Conservation (phyloP, 2,113 vertebrate genomes). For the Paratilapia polleni region DNA sequence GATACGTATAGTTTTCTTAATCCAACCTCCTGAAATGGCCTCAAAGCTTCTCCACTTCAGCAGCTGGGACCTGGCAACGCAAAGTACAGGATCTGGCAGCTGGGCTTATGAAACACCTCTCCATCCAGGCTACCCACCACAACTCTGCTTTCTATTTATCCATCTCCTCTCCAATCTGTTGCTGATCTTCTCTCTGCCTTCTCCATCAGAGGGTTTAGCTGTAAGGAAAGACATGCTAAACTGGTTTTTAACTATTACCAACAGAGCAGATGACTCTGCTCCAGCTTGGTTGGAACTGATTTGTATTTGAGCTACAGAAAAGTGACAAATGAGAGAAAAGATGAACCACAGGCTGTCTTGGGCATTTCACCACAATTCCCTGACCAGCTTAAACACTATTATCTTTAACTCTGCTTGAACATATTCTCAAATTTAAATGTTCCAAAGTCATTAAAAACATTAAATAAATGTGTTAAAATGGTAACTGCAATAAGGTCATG, state of each 20-base stretch:
- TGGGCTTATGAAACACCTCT: slow-evolving; percentile 66
- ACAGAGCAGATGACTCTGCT: neutral
- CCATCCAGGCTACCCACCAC: slow-evolving; percentile 26
- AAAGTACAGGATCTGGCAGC: slow-evolving; percentile 20
- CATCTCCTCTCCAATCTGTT: slow-evolving; percentile 12
- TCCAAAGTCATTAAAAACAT: neutral
- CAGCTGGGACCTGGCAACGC: slow-evolving; percentile 43
- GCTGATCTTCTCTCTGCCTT: slow-evolving; percentile 7
- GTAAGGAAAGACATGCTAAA: neutral
- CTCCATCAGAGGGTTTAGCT: neutral
- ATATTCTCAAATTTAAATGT: neutral
- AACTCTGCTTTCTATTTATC: slow-evolving; percentile 40
- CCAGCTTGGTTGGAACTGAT: neutral
- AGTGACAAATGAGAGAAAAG: neutral
- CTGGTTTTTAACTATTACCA: slow-evolving; percentile 1
- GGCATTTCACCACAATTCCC: neutral
- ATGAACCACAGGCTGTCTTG: neutral
- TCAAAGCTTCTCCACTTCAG: slow-evolving; percentile 25
- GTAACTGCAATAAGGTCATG: neutral
- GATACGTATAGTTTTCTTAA: slow-evolving; percentile 11
- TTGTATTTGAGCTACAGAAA: neutral
- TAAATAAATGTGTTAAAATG: neutral
- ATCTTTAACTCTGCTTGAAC: neutral
- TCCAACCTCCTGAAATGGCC: slow-evolving; percentile 13
- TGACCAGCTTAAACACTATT: neutral